Conservation (phyloP, 2,888 invertebrate genomes). For the Leucania comma region DNA sequence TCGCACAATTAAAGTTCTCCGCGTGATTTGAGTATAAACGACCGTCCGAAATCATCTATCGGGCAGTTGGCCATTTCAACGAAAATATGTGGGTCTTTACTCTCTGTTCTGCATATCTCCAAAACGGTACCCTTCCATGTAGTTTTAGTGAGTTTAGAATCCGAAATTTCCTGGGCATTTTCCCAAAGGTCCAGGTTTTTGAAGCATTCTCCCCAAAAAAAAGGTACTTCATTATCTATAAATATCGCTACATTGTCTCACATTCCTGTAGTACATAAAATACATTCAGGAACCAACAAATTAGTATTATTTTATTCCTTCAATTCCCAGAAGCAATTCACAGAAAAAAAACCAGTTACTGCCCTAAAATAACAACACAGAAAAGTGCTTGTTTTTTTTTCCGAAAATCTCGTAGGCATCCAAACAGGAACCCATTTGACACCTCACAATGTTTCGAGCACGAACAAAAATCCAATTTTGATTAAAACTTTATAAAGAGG, state of each 20-base stretch:
- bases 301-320: conserved; percentile 27
- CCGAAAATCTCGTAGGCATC: conserved; percentile 47
- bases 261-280: not conserved
- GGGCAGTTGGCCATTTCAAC: no score
- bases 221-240: no score
- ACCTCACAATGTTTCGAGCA: conserved; percentile 61
- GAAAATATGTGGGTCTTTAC: no score
- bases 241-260: not conserved
- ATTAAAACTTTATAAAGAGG: conserved; percentile 78
- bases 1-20: no score
- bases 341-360: conserved; percentile 23
- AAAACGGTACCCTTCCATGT: no score
- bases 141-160: no score
- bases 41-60: no score
- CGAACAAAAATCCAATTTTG: conserved; percentile 75
- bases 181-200: no score
- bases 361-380: conserved; percentile 45
- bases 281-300: conserved; percentile 11
- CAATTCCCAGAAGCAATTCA: conserved; percentile 36
- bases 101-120: no score
- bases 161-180: no score
- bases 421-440: conserved; percentile 60
- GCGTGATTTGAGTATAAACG: no score
- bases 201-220: no score
- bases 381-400: conserved; percentile 47